phyloP scores from a whole-genome alignment of 2,888 invertebrate genomes.

The Drosophila kuntzei region DNA sequence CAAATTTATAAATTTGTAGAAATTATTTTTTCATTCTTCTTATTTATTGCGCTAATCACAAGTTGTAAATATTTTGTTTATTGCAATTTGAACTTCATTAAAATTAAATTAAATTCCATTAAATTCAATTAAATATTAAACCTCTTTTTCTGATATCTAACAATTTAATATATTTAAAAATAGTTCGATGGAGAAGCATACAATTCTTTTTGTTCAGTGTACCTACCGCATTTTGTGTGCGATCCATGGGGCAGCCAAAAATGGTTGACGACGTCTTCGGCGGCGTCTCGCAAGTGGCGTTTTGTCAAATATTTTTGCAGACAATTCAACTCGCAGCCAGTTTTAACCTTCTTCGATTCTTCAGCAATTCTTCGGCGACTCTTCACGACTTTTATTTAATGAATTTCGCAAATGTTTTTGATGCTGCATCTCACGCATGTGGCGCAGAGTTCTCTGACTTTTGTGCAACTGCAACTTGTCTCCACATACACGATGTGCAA shows the following conservation, averaged over 20 bases:
- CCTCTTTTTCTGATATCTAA: too few relatives aligned
- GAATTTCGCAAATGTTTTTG: slow-evolving; percentile 79
- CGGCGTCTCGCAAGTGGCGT: slow-evolving; percentile 81
- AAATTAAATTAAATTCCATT: too few relatives aligned
- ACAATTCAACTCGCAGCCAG: slow-evolving; percentile 35
- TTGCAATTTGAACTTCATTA: too few relatives aligned
- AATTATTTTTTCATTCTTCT: too few relatives aligned
- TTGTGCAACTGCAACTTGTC: slow-evolving; percentile 58
- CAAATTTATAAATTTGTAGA: too few relatives aligned
- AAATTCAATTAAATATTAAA: too few relatives aligned
- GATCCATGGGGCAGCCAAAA: slow-evolving; percentile 47
- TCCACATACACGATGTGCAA: slow-evolving; percentile 78
- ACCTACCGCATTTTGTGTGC: slow-evolving; percentile 71
- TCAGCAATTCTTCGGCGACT: slow-evolving; percentile 11
- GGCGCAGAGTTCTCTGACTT: slow-evolving; percentile 4
- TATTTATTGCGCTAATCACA: too few relatives aligned
- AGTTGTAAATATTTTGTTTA: too few relatives aligned
- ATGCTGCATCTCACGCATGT: slow-evolving; percentile 76
- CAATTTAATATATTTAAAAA: too few relatives aligned
- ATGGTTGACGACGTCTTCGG: slow-evolving; percentile 56
- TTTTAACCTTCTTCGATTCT: slow-evolving; percentile 1
- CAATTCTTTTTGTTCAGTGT: too few relatives aligned
- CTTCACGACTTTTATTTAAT: slow-evolving; percentile 81
- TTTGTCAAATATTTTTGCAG: slow-evolving; percentile 75
- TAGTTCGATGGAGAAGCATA: too few relatives aligned